Base-by-base conservation (phyloP, 1,140 invertebrate genomes). In the Goniozus legneri region DNA sequence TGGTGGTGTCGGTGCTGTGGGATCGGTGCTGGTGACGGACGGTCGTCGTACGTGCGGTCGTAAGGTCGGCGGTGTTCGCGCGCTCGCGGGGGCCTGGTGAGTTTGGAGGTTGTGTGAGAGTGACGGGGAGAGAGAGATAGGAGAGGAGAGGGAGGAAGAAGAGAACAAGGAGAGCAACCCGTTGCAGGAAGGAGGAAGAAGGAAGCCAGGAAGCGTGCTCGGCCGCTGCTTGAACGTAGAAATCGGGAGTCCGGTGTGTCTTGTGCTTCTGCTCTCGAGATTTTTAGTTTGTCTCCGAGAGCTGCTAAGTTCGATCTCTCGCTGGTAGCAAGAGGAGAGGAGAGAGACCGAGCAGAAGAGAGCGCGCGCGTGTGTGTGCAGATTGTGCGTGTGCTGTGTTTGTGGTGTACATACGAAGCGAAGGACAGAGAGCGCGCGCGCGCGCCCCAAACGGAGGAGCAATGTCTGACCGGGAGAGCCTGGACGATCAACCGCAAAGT, bases 381-480 rank as follows among this genome's bases (percentile, higher is more conserved):
- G 16, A 16, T 49, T 32, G 44, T 40, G 43, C 40, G 43, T 32
- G 53, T n/a, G n/a, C n/a, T n/a, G 45, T 41, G 47, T 47, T 44
- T 43, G 44, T 31, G 39, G 42, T 38, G 36, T n/a, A n/a, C n/a
- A n/a, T n/a, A 56, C 56, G 49, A 47, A 45, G 50, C 47, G 56
- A 49, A 51, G 48, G 57, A 58, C 47, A 48, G 40, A 50, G 56
- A 62, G 54, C 58, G 55, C 44, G 60, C 52, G 58, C n/a, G n/a
- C n/a, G n/a, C n/a, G n/a, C n/a, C n/a, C n/a, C n/a, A n/a, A n/a
- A n/a, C n/a, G n/a, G n/a, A 57, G 56, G 57, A 67, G 65, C 60
- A 67, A 80, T 80, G 79, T 80, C 79, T 67, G 78, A 80, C 71
- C 77, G 75, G 54, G 79, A 79, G 67, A 80, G 79, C 65, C 75